Evolutionary conservation across 2,888 invertebrate genomes (phyloP).

Genomic region (Hyposoter didymator): DNA sequence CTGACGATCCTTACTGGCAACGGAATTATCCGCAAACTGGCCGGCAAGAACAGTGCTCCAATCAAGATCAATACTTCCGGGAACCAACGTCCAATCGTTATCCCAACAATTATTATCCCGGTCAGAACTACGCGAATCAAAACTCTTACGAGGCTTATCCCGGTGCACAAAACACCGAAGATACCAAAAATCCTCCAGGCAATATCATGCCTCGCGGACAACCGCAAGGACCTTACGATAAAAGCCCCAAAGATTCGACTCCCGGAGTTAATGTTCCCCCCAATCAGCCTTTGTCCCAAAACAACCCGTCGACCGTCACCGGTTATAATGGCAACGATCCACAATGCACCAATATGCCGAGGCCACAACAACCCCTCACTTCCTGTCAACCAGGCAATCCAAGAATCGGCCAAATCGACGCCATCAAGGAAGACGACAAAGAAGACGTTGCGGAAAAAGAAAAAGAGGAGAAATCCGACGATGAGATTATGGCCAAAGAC

Average conservation of each 20-base stretch:
- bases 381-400: conserved; percentile 83
- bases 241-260: conserved; percentile 74
- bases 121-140: conserved; percentile 69
- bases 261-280: conserved; percentile 74
- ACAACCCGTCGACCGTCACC: conserved; percentile 68
- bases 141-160: conserved; percentile 64
- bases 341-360: conserved; percentile 57
- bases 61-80: conserved; percentile 77
- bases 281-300: conserved; percentile 74
- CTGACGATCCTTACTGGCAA: conserved; percentile 82
- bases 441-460: conserved; percentile 86
- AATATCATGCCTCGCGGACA: conserved; percentile 53
- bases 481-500: conserved; percentile 84
- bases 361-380: conserved; percentile 26
- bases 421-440: conserved; percentile 85
- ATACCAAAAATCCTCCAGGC: conserved; percentile 59
- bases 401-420: conserved; percentile 32
- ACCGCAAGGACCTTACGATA: conserved; percentile 65
- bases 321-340: conserved; percentile 69
- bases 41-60: conserved; percentile 77
- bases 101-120: conserved; percentile 82
- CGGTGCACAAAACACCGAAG: conserved; percentile 56
- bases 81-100: conserved; percentile 83
- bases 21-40: conserved; percentile 83
- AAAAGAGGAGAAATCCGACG: conserved; percentile 85